phyloP scores from a whole-genome alignment of 2,113 vertebrate genomes.

The Panurus biarmicus region DNA sequence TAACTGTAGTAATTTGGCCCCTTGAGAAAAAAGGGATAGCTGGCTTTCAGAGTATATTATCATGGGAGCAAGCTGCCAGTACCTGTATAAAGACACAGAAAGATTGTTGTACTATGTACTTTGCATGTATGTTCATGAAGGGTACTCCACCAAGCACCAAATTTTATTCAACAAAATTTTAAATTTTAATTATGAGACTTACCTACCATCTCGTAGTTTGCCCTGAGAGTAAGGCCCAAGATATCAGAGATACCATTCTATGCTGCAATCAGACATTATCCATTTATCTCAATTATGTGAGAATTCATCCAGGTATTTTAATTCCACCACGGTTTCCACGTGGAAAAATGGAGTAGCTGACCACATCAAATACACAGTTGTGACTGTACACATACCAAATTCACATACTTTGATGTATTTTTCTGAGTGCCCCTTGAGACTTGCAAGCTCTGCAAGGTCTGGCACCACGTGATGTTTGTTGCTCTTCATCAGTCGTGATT shows the following conservation, averaged over 20 bases:
- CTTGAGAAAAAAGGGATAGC: background rate
- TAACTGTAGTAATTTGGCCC: background rate
- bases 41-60: background rate
- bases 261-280: background rate
- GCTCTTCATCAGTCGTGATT: background rate
- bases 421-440: background rate
- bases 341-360: background rate
- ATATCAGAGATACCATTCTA: fast-evolving
- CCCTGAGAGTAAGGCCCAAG: background rate
- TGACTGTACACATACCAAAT: background rate
- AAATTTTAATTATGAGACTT: background rate
- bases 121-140: background rate
- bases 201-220: background rate
- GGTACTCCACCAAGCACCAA: background rate
- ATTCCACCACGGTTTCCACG: background rate
- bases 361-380: background rate
- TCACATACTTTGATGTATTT: background rate
- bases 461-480: background rate
- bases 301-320: background rate
- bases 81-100: background rate
- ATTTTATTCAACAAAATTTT: background rate
- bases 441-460: background rate
- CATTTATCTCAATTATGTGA: background rate
- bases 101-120: no score
- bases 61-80: background rate